Evolutionary conservation across 2,113 vertebrate genomes (phyloP), one percentile per base, ranked within the genome.

Genomic region (Bucco capensis): DNA sequence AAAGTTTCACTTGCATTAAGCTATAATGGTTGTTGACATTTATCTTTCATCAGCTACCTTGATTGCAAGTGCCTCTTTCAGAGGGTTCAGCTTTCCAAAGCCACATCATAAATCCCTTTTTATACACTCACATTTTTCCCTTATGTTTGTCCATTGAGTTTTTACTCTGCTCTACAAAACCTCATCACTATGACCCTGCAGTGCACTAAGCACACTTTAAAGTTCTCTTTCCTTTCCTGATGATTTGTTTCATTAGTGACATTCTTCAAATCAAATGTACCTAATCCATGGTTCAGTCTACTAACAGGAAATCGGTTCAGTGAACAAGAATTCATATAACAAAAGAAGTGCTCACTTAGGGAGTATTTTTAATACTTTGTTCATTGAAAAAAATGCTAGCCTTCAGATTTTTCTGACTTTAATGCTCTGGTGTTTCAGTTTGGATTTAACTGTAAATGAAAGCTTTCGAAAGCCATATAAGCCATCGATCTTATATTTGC

Each of bases 211-310:
- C 71, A 87, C 90, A 62, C 83, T 95, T 96, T 82, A 92, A 83
- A 90, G 95, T 95, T 96, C 75, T 91, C 78, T 96, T 95, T 94
- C 65, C 75, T 95, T 96, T 96, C 87, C 95, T 94, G 91, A 89
- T 97, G 93, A 95, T 96, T 96, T 96, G 94, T 97, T 97, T 97
- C 93, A 97, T 97, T 96, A 97, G 90, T 96, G 90, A 94, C 95
- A 97, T 97, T 97, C 96, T 97, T 95, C 94, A 97, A 94, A 97
- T 97, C 95, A 96, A 96, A 97, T 97, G 97, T 96, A 96, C 94
- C 95, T 97, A 97, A 97, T 97, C 94, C 94, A 71, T 94, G 93
- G 94, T 96, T 96, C 84, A 94, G 93, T 95, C 96, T 96, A 95
- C 93, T 94, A 97, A 97, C 90, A 95, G 96, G 96, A 97, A 97